Evolutionary conservation across 2,113 vertebrate genomes (phyloP).

Genomic region (Bagarius yarrelli): DNA sequence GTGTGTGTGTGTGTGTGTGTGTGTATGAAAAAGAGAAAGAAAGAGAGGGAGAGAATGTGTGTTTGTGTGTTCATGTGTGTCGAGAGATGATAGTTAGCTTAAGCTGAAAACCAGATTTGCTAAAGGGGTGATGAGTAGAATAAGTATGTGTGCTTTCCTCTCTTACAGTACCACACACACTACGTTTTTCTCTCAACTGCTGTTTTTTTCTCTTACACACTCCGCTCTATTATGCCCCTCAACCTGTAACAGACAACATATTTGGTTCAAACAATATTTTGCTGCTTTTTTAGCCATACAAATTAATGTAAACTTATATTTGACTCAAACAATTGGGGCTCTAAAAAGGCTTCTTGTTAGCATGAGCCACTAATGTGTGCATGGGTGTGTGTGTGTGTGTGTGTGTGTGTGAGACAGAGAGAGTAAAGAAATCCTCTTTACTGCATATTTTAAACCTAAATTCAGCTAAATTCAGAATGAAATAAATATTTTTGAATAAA

Average conservation of each 20-base stretch:
- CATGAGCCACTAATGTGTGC: not conserved
- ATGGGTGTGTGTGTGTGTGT: not conserved
- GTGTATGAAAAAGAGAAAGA: not conserved
- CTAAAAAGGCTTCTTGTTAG: constrained; percentile 8
- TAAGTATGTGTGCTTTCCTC: not conserved
- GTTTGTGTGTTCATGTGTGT: not conserved
- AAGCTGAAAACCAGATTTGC: not conserved
- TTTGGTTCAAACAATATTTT: constrained; percentile 7
- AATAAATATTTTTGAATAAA: no score
- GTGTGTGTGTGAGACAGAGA: not conserved
- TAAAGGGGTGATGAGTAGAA: not conserved
- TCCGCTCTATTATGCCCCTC: not conserved
- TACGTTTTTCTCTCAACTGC: not conserved
- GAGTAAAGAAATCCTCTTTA: no score
- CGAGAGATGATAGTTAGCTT: not conserved
- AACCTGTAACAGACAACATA: not conserved
- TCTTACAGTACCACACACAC: not conserved
- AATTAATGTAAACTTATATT: not conserved
- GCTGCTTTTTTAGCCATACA: constrained; percentile 20
- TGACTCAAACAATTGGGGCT: not conserved
- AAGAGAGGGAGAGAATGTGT: not conserved
- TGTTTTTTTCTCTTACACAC: not conserved
- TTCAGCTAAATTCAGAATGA: no score
- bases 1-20: not conserved
- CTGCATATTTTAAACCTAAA: no score